Evolutionary conservation across 2,888 invertebrate species (phyloP).

Genomic region (Epinotia ramella): DNA sequence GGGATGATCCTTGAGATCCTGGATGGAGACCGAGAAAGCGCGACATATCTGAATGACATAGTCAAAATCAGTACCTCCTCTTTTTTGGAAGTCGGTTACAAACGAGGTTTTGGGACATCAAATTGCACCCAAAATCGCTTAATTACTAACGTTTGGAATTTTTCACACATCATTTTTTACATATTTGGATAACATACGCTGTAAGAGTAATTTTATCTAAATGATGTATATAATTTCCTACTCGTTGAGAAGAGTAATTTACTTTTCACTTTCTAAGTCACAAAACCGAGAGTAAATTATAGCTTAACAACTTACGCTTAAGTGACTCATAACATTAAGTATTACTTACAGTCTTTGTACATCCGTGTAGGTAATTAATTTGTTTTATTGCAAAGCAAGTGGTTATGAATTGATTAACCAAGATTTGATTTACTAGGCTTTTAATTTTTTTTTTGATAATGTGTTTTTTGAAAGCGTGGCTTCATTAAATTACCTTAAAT

Average conservation of each 20-base stretch:
- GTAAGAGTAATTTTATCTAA: slow-evolving; percentile 9
- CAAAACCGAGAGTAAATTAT: slow-evolving; percentile 31
- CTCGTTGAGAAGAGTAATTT: slow-evolving; percentile 54
- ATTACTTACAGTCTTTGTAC: slow-evolving; percentile 6
- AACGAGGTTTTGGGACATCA: neutral
- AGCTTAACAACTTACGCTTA: slow-evolving; percentile 16
- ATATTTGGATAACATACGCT: neutral
- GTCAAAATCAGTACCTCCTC: neutral
- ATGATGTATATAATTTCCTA: slow-evolving; percentile 17
- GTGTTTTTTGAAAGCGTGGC: neutral
- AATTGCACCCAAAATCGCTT: neutral
- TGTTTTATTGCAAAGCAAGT: neutral
- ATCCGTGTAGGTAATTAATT: slow-evolving; percentile 10
- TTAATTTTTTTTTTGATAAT: neutral
- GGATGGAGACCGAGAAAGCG: slow-evolving; percentile 3
- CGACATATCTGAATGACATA: neutral
- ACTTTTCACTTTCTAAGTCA: slow-evolving; percentile 61
- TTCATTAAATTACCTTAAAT: neutral
- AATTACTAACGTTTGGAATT: neutral
- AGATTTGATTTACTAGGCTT: neutral
- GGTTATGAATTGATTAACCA: slow-evolving; percentile 1
- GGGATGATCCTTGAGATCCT: neutral
- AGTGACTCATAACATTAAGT: neutral
- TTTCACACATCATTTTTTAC: neutral
- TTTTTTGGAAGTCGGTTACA: slow-evolving; percentile 1